A percentile compares a stretch with the other conserved stretches of the same genome.
These are phyloP conservation scores for Neria commutata DNA, from an alignment of 2,888 invertebrate genomes.

Conservation along the genomic window DNA sequence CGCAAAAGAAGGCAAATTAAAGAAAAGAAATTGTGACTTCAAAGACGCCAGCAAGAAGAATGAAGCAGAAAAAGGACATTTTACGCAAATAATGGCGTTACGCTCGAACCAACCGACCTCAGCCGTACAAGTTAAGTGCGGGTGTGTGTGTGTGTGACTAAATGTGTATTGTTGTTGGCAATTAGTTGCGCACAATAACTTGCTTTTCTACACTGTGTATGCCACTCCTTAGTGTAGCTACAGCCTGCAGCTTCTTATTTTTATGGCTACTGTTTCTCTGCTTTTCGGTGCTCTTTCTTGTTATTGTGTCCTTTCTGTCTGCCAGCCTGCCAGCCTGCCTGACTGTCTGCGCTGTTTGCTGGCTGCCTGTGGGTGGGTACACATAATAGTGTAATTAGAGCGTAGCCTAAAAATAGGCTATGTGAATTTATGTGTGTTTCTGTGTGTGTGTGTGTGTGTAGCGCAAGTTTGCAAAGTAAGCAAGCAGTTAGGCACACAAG, in stretches of 20 bases:
- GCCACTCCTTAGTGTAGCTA: no score
- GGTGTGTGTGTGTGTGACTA: not conserved
- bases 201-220: no score
- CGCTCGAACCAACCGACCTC: no score
- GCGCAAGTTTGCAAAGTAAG: no score
- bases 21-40: not conserved
- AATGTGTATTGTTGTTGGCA: not conserved
- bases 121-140: not conserved
- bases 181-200: not conserved
- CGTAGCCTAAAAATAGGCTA: conserved; percentile 2
- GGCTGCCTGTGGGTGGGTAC: not conserved
- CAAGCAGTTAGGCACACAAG: no score
- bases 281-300: no score
- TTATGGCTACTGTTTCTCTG: no score
- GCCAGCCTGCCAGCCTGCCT: not conserved
- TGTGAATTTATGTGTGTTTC: no score
- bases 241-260: not conserved
- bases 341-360: not conserved
- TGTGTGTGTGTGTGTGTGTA: no score
- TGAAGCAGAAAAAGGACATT: not conserved
- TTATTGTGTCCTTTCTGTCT: no score
- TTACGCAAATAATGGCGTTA: not conserved
- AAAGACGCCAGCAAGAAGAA: not conserved
- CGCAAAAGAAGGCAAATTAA: not conserved
- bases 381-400: conserved; percentile 2